A percentile compares a stretch with the other conserved stretches of the same genome.
phyloP scores from a whole-genome alignment of 1,140 invertebrate genomes.

The Ridgeia piscesae region DNA sequence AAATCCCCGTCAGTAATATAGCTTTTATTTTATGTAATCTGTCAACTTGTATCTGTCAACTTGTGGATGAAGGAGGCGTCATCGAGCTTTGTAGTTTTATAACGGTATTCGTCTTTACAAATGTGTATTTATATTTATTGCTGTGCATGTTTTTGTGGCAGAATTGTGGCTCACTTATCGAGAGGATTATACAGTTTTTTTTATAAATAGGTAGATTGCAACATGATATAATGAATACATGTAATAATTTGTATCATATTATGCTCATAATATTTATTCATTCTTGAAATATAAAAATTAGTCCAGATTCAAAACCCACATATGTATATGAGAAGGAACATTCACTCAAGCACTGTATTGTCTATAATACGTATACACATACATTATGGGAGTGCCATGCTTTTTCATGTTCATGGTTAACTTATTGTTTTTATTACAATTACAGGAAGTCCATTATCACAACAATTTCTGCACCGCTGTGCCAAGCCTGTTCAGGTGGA shows the following conservation, averaged over 20 bases:
- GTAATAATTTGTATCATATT: neutral
- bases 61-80: neutral
- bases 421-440: neutral
- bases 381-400: neutral
- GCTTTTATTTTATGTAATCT: neutral
- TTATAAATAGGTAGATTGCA: neutral
- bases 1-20: neutral
- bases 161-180: neutral
- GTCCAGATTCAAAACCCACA: neutral
- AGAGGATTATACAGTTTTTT: neutral
- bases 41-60: neutral
- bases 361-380: neutral
- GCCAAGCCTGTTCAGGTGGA: slow-evolving; percentile 9
- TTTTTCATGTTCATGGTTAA: slow-evolving; percentile 1
- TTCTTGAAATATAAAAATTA: no score
- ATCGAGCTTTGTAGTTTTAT: neutral
- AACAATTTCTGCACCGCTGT: slow-evolving; percentile 15
- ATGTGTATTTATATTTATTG: neutral
- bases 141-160: neutral
- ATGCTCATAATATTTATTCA: neutral
- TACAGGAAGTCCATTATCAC: neutral
- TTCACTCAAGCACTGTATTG: neutral
- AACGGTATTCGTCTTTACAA: neutral
- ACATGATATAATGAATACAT: slow-evolving; percentile 15
- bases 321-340: neutral